These are phyloP conservation scores for Passerculus sandwichensis DNA, from an alignment of 2,797 vertebrate species.

Conservation along the genomic window DNA sequence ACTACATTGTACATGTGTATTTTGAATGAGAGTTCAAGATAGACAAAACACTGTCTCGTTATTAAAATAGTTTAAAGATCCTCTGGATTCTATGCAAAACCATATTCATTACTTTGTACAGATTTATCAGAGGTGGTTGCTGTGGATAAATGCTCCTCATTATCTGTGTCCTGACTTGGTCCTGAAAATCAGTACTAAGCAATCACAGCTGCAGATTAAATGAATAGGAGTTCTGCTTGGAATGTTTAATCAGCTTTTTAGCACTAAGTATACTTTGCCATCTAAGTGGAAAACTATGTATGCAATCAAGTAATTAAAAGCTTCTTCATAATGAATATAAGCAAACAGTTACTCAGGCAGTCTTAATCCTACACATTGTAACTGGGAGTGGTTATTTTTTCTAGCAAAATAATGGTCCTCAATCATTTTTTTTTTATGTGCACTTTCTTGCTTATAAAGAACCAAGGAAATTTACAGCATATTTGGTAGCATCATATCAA, in stretches of 20 bases:
- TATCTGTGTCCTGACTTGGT: neutral
- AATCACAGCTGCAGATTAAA: constrained; percentile 48
- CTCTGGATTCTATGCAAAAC: neutral
- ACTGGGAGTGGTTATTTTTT: constrained; percentile 21
- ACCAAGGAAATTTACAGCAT: neutral
- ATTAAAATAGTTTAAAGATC: neutral
- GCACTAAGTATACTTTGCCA: neutral
- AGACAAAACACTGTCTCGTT: neutral
- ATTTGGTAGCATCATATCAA: neutral
- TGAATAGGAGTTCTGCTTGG: neutral
- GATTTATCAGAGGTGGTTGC: neutral
- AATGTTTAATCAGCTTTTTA: constrained; percentile 45
- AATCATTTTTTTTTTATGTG: neutral
- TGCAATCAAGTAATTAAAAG: constrained; percentile 64
- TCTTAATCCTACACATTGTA: neutral
- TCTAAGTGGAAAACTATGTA: constrained; percentile 60
- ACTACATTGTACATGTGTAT: neutral
- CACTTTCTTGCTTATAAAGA: neutral
- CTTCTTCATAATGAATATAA: constrained; percentile 8
- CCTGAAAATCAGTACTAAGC: neutral
- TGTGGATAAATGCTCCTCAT: neutral
- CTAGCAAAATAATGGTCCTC: neutral
- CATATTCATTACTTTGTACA: neutral
- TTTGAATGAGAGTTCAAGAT: neutral
- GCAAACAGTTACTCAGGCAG: constrained; percentile 21